These are phyloP conservation scores for Leptinotarsa juncta DNA, from an alignment of 2,888 invertebrate species.

Conservation along the genomic window DNA sequence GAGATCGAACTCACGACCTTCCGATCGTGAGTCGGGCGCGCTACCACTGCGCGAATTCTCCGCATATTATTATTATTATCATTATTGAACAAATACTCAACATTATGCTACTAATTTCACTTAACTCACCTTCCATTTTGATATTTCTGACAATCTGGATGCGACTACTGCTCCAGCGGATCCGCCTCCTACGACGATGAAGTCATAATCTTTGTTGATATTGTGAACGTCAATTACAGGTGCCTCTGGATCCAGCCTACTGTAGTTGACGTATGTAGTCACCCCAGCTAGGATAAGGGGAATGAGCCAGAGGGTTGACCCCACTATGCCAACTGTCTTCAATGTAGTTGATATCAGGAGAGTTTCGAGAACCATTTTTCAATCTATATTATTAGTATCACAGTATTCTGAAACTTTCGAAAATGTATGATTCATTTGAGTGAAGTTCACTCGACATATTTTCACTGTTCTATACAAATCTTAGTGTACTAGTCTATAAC, in stretches of 20 bases:
- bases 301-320: conserved; percentile 86
- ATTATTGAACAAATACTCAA: neutral
- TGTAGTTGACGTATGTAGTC: conserved; percentile 82
- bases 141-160: conserved; percentile 77
- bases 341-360: conserved; percentile 82
- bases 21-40: too few species aligned
- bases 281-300: conserved; percentile 85
- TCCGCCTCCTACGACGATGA: conserved; percentile 86
- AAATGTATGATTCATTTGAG: too few species aligned
- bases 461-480: too few species aligned
- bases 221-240: conserved; percentile 77
- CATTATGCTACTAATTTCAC: neutral
- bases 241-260: conserved; percentile 84
- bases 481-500: too few species aligned
- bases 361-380: conserved; percentile 78
- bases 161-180: conserved; percentile 92
- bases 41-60: too few species aligned
- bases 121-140: conserved; percentile 72
- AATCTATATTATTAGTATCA: conserved; percentile 37
- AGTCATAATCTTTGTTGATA: conserved; percentile 79
- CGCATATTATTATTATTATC: too few species aligned
- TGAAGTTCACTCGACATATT: too few species aligned
- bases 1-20: too few species aligned
- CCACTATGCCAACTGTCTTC: conserved; percentile 80
- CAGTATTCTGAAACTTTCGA: conserved; percentile 37